A percentile compares a stretch with the other conserved stretches of the same genome.
Evolutionary conservation across 2,888 invertebrate species (phyloP).

Genomic region (Drosophila sordidapex): DNA sequence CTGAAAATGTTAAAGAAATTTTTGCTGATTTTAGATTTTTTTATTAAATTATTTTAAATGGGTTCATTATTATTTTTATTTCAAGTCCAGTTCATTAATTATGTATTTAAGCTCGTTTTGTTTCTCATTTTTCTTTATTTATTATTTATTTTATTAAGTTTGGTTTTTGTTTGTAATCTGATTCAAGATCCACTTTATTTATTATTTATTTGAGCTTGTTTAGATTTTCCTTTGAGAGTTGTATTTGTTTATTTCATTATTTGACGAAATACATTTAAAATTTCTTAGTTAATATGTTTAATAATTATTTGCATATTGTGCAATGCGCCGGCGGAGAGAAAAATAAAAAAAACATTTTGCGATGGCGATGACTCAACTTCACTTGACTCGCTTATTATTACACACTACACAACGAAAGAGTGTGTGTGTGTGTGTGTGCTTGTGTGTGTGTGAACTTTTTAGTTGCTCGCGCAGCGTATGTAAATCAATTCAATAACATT

Average conservation of each 20-base stretch:
- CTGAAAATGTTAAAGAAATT: not conserved
- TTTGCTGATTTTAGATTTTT: not conserved
- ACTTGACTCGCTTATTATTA: constrained; percentile 49
- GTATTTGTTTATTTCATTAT: not conserved
- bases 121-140: not conserved
- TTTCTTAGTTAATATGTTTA: not conserved
- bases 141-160: not conserved
- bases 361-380: constrained; percentile 51
- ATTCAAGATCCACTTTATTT: not conserved
- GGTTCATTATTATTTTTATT: not conserved
- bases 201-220: not conserved
- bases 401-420: constrained; percentile 21
- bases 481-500: constrained; percentile 32
- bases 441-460: constrained; percentile 37
- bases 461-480: constrained; percentile 42
- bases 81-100: not conserved
- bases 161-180: not conserved
- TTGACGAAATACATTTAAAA: not conserved
- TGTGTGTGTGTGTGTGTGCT: not conserved
- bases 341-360: constrained; percentile 18
- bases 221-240: not conserved
- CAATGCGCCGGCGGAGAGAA: not conserved
- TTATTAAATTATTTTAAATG: not conserved
- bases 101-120: not conserved
- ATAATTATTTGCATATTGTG: constrained; percentile 37